Evolutionary conservation across 2,888 invertebrate genomes (phyloP).

Genomic region (Chironomus tentans): DNA sequence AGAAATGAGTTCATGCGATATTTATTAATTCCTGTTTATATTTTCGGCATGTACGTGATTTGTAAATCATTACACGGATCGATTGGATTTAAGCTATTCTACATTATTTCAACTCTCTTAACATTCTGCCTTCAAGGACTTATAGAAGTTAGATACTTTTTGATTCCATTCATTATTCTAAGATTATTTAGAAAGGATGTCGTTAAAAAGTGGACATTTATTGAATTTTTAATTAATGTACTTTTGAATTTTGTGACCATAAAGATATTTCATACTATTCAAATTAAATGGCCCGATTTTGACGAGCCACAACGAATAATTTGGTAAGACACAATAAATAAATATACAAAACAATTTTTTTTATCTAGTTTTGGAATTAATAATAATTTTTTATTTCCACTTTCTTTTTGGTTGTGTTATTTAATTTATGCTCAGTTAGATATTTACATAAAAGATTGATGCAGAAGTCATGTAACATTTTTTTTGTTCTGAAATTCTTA

Average conservation of each 20-base stretch:
- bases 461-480: no score
- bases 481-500: no score
- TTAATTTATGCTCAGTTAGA: neutral
- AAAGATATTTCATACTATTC: conserved; percentile 66
- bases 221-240: conserved; percentile 58
- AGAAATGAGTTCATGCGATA: conserved; percentile 58
- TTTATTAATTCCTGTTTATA: conserved; percentile 61
- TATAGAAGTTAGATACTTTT: conserved; percentile 91
- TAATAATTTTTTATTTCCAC: neutral
- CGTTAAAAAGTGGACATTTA: conserved; percentile 33
- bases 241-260: conserved; percentile 61
- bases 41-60: conserved; percentile 53
- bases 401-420: no score
- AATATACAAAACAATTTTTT: neutral
- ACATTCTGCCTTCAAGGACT: conserved; percentile 68
- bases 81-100: conserved; percentile 51
- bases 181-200: conserved; percentile 52
- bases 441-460: neutral
- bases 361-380: neutral
- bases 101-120: conserved; percentile 32
- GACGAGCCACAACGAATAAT: conserved; percentile 71
- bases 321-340: conserved; percentile 56
- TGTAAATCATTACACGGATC: conserved; percentile 46
- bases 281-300: conserved; percentile 68
- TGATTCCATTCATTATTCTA: conserved; percentile 78